These are phyloP conservation scores for Mimachlamys varia DNA, from an alignment of 2,888 invertebrate species.

Conservation along the genomic window DNA sequence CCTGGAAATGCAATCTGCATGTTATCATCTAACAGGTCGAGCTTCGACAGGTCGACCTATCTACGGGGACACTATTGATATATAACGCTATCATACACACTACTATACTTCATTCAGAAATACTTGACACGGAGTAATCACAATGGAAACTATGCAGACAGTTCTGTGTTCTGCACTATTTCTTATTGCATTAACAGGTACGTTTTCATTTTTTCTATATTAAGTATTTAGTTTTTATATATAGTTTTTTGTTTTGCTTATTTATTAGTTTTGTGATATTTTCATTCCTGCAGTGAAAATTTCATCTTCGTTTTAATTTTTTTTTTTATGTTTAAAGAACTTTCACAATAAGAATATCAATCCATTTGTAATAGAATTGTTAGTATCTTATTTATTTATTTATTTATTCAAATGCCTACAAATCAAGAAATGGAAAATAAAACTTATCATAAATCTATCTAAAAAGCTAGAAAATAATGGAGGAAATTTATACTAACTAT, in stretches of 20 bases:
- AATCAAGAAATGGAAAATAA: no score
- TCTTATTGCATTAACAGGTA: neutral
- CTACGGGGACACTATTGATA: constrained; percentile 5
- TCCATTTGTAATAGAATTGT: no score
- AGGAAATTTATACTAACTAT: no score
- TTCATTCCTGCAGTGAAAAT: no score
- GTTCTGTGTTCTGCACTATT: neutral
- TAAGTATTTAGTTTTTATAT: neutral
- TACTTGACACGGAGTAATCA: neutral
- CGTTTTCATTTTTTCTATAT: neutral
- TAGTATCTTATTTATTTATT: no score
- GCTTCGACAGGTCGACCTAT: neutral
- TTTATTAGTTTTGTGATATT: neutral
- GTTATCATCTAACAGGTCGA: neutral
- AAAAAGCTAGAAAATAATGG: no score
- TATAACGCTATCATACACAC: neutral
- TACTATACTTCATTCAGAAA: constrained; percentile 8
- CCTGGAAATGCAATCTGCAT: neutral
- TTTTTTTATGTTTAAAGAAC: no score
- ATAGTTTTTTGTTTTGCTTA: neutral
- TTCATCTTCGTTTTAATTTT: no score
- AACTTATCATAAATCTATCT: no score
- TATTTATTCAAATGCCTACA: no score
- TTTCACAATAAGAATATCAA: no score
- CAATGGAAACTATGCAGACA: neutral